Percentiles rank a stretch among this genome's conserved stretches.
phyloP scores from a whole-genome alignment of 2,888 invertebrate species.

The Oeneis ivallda region DNA sequence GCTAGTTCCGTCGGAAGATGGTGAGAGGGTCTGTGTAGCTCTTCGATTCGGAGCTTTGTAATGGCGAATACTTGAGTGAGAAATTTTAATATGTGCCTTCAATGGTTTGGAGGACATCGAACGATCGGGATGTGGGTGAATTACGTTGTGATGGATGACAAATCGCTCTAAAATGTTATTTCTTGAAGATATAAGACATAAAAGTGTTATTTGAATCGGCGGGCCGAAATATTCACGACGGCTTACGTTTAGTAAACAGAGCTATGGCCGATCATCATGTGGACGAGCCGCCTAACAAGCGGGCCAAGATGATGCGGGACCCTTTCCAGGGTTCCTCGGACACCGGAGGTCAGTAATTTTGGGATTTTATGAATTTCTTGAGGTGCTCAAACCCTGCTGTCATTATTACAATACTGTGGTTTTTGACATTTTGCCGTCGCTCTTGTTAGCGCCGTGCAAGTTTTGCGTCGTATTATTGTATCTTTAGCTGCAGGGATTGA shows the following conservation, averaged over 20 bases:
- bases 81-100: slow-evolving; percentile 88
- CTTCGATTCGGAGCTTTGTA: slow-evolving; percentile 87
- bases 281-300: slow-evolving; percentile 98
- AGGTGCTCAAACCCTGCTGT: slow-evolving; percentile 68
- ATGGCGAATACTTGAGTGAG: slow-evolving; percentile 90
- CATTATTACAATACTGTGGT: slow-evolving; percentile 71
- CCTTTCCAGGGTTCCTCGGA: slow-evolving; percentile 91
- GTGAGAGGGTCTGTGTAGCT: slow-evolving; percentile 87
- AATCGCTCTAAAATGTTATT: slow-evolving; percentile 81
- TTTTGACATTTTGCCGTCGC: slow-evolving; percentile 74
- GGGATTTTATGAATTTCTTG: slow-evolving; percentile 62
- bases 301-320: slow-evolving; percentile 94
- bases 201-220: slow-evolving; percentile 81
- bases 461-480: slow-evolving; percentile 78
- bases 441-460: slow-evolving; percentile 75
- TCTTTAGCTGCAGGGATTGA: slow-evolving; percentile 40
- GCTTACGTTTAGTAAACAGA: slow-evolving; percentile 86
- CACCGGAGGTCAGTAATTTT: slow-evolving; percentile 86
- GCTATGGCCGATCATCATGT: slow-evolving; percentile 96
- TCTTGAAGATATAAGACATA: slow-evolving; percentile 78
- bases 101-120: slow-evolving; percentile 86
- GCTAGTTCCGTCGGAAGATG: slow-evolving; percentile 87
- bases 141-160: slow-evolving; percentile 79
- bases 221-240: slow-evolving; percentile 83
- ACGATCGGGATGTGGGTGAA: slow-evolving; percentile 85